Base-by-base conservation (phyloP, 2,113 vertebrate genomes). In the Syngnathoides biaculeatus region DNA sequence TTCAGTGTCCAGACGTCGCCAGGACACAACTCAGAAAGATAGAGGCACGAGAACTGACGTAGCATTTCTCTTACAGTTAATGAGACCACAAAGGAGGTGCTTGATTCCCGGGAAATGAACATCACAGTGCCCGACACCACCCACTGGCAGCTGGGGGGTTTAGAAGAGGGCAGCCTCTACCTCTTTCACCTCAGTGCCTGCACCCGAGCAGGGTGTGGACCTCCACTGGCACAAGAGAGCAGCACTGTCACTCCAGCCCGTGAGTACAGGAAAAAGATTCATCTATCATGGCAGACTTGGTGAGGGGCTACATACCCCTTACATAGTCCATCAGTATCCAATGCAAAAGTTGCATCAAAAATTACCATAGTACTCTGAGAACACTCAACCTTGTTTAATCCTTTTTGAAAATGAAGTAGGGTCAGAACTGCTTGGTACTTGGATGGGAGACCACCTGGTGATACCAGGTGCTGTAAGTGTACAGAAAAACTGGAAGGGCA, bases 151-250 rank as follows among this genome's bases (percentile, higher is more conserved):
- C 82, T 98, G 14, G 71, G 76, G 0, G 92, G 89, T 52, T 90
- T 98, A 75, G 82, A 69, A 55, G 71, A 86, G 57, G 89, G 81
- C 45, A 93, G 94, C 77, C 92, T 84, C 71, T 98, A 98, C 88
- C 95, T 93, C 72, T 95, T 99, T 85, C 92, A 94, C 67, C 82
- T 95, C 76, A 93, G 92, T 5, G 96, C 95, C 27, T 99, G 96
- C 80, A 98, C 96, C 1, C 80, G 67, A 52, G 87, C 85, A 63
- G 96, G 96, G 81, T 98, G 95, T 14, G 96, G 97, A 22, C 94
- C 93, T 45, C 84, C 93, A 0, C 39, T 87, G 71, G 93, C 92
- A 0, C 93, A 96, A 80, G 94, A 96, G 79, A 89, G 89, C 53
- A 69, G 67, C 64, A 95, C 94, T 0, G n/a, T 81, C 59, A 73